Conservation (phyloP, 2,888 invertebrate species). For the Scaptomyza parva region DNA sequence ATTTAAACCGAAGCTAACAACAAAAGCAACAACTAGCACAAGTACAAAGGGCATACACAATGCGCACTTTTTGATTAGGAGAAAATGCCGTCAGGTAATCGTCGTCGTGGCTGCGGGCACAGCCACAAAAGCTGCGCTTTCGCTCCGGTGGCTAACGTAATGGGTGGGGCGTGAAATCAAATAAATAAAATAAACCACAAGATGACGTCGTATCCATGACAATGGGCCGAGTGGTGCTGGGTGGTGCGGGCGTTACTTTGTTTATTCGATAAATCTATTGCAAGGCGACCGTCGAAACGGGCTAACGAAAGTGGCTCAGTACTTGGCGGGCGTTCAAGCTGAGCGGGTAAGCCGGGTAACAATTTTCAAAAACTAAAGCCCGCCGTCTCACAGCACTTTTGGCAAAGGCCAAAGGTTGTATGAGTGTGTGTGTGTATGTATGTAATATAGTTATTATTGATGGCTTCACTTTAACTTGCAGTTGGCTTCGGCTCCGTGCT, state of each 20-base stretch:
- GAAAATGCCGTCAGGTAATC: slow-evolving; percentile 70
- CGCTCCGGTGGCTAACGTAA: slow-evolving; percentile 26
- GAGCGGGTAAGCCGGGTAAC: slow-evolving; percentile 64
- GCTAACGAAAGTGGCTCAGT: slow-evolving; percentile 57
- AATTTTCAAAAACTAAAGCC: slow-evolving; percentile 12
- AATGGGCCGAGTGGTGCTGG: slow-evolving; percentile 42
- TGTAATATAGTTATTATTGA: slow-evolving; percentile 65
- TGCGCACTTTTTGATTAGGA: slow-evolving; percentile 72
- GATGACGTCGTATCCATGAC: slow-evolving; percentile 78
- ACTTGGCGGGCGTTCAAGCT: slow-evolving; percentile 65
- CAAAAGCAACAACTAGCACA: slow-evolving; percentile 40
- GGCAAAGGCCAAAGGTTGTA: slow-evolving; percentile 10
- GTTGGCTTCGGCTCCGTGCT: slow-evolving; percentile 57
- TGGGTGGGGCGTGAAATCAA: slow-evolving; percentile 66
- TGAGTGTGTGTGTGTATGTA: slow-evolving; percentile 17
- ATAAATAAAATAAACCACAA: slow-evolving; percentile 78
- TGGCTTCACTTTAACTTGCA: slow-evolving; percentile 76
- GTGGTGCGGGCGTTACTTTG: slow-evolving; percentile 50
- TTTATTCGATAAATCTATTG: slow-evolving; percentile 78
- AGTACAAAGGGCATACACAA: slow-evolving; percentile 60
- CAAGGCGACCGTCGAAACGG: slow-evolving; percentile 53
- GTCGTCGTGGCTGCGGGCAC: slow-evolving; percentile 58
- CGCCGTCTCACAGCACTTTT: background rate
- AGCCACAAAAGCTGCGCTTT: slow-evolving; percentile 63
- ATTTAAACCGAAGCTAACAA: slow-evolving; percentile 19